A percentile compares a stretch with the other conserved stretches of the same genome.
Evolutionary conservation across 2,113 vertebrate species (phyloP).

Genomic region (Oryctolagus cuniculus): mOryCun1.1 NC_091436.1:92229501-92230000

Average conservation of each 20-base stretch:
- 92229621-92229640: background rate
- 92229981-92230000: too few species aligned
- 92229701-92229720: background rate
- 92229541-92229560: slow-evolving; percentile 2
- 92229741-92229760: background rate
- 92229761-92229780: background rate
- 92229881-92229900: too few species aligned
- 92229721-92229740: background rate
- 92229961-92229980: too few species aligned
- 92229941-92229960: too few species aligned
- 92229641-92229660: background rate
- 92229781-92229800: too few species aligned
- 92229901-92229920: too few species aligned
- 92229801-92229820: too few species aligned
- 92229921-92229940: too few species aligned
- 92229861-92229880: too few species aligned
- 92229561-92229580: background rate
- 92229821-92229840: too few species aligned
- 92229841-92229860: too few species aligned
- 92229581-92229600: background rate
- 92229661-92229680: background rate
- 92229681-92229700: background rate
- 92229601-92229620: slow-evolving; percentile 1
- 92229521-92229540: background rate
- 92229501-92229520: background rate